Conservation (phyloP, 2,797 vertebrate species). For the Fistularia tabacaria region DNA sequence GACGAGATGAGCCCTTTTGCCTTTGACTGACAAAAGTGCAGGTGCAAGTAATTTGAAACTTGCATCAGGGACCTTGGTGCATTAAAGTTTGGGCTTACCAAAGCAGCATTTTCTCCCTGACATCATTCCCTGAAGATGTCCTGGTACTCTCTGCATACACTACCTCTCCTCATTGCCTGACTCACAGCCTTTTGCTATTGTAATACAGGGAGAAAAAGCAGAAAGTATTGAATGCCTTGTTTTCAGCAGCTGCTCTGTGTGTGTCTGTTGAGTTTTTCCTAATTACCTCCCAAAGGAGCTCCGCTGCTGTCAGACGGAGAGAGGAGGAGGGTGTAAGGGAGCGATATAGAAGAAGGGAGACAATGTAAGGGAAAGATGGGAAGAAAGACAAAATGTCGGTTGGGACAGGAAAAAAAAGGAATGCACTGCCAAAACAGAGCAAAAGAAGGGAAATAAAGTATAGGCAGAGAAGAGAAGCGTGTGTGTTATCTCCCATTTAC, state of each 20-base stretch:
- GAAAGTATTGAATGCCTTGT: constrained; percentile 62
- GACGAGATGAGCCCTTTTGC: constrained; percentile 19
- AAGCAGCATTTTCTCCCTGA: constrained; percentile 32
- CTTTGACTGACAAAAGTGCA: constrained; percentile 26
- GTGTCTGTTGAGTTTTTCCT: constrained; percentile 73
- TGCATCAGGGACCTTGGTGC: constrained; percentile 16
- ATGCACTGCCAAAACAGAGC: constrained; percentile 22
- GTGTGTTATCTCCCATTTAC: constrained; percentile 34
- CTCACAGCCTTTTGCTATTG: constrained; percentile 53
- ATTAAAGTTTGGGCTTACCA: constrained; percentile 41
- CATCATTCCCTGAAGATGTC: constrained; percentile 44
- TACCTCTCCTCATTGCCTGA: constrained; percentile 21
- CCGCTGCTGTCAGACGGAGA: constrained; percentile 60
- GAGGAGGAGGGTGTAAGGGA: constrained; percentile 37
- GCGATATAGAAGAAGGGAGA: constrained; percentile 31
- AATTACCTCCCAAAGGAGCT: constrained; percentile 80
- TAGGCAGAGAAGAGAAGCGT: constrained; percentile 17
- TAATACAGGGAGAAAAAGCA: constrained; percentile 43
- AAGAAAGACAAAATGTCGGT: constrained; percentile 38
- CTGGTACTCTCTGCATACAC: constrained; percentile 18
- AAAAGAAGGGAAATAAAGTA: constrained; percentile 18
- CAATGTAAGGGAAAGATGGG: constrained; percentile 26
- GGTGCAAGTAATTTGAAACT: constrained; percentile 22
- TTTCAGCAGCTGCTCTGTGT: constrained; percentile 69
- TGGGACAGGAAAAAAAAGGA: constrained; percentile 33